A percentile compares a stretch with the other conserved stretches of the same genome.
These are phyloP conservation scores for Glossosoma conforme DNA, from an alignment of 1,140 invertebrate genomes.

Conservation along the genomic window DNA sequence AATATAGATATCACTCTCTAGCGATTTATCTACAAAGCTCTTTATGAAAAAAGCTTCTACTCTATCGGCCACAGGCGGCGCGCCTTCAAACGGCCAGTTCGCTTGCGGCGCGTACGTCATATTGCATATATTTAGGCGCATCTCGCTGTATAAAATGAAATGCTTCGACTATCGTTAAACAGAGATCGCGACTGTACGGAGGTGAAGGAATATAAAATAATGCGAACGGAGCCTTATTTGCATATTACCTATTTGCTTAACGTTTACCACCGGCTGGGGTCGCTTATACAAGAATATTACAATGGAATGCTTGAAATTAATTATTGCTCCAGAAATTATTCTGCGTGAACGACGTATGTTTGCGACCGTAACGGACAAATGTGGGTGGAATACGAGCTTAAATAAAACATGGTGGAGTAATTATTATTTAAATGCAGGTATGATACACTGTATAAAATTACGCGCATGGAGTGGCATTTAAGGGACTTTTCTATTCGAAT, in stretches of 20 bases:
- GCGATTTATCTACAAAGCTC: neutral
- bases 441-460: too few species aligned
- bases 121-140: neutral
- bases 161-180: neutral
- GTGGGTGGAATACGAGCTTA: too few species aligned
- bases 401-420: too few species aligned
- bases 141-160: neutral
- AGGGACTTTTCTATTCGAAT: too few species aligned
- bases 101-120: neutral
- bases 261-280: neutral
- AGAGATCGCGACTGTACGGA: neutral
- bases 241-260: conserved; percentile 9
- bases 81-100: neutral
- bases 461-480: too few species aligned
- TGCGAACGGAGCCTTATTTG: neutral
- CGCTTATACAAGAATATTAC: neutral
- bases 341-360: neutral
- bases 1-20: too few species aligned
- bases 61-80: neutral
- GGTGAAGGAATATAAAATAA: neutral
- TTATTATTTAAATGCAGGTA: too few species aligned
- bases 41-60: neutral
- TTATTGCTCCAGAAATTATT: conserved; percentile 7
- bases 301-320: conserved; percentile 8
- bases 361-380: neutral